phyloP scores from a whole-genome alignment of 2,797 vertebrate species.

The Pygocentrus nattereri region DNA sequence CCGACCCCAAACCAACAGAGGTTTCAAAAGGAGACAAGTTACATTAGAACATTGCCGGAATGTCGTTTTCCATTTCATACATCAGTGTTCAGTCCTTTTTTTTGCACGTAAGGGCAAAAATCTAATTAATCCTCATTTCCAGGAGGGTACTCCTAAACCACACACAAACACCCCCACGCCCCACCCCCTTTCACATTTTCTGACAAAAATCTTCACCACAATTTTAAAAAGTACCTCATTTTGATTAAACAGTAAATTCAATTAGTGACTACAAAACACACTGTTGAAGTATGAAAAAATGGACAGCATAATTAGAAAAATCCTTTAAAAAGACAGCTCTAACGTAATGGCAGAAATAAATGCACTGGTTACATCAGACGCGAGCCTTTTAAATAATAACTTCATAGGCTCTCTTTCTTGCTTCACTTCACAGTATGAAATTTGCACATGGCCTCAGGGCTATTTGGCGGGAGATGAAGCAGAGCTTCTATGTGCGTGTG shows the following conservation, averaged over 20 bases:
- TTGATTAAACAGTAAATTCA: slow-evolving; percentile 21
- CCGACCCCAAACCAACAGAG: background rate
- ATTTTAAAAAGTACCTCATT: slow-evolving; percentile 12
- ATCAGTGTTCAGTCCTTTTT: too few relatives aligned
- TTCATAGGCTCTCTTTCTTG: background rate
- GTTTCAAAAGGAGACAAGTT: slow-evolving; percentile 20
- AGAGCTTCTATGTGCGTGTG: background rate
- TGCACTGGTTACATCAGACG: background rate
- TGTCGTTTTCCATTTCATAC: slow-evolving; percentile 13
- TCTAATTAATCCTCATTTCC: too few relatives aligned
- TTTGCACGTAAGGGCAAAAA: too few relatives aligned
- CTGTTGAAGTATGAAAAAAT: background rate
- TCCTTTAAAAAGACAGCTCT: background rate
- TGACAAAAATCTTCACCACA: background rate
- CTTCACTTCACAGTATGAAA: background rate
- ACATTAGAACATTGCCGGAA: slow-evolving; percentile 43
- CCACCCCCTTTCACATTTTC: background rate
- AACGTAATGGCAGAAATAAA: background rate
- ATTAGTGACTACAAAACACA: slow-evolving; percentile 21
- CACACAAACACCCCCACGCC: background rate
- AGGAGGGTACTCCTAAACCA: background rate
- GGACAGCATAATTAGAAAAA: background rate
- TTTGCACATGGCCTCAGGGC: background rate
- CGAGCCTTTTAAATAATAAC: background rate
- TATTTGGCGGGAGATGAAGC: background rate